These are phyloP conservation scores for Erethizon dorsatum DNA, from an alignment of 2,797 vertebrate species.

Conservation along the genomic window DNA sequence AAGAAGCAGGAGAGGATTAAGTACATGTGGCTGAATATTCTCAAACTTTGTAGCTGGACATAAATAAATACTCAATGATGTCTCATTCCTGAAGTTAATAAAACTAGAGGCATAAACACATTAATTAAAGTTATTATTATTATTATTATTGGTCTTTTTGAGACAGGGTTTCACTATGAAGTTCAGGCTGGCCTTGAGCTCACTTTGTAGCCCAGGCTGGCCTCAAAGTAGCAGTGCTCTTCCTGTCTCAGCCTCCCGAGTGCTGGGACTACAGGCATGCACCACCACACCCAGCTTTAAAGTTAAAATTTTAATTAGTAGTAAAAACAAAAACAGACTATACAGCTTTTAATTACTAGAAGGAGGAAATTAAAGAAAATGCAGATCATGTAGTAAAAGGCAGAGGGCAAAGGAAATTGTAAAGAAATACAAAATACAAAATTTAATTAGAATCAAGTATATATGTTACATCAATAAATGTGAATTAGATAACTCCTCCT, in stretches of 20 bases:
- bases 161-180: neutral
- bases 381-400: neutral
- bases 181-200: neutral
- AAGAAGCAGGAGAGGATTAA: neutral
- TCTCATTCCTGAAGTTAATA: slow-evolving; percentile 55
- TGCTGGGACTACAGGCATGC: neutral
- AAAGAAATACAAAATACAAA: neutral
- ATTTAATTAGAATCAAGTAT: slow-evolving; percentile 49
- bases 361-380: slow-evolving; percentile 61
- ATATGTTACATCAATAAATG: neutral
- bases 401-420: slow-evolving; percentile 23
- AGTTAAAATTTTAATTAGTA: slow-evolving; percentile 56
- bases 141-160: neutral
- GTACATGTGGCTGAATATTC: neutral
- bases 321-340: slow-evolving; percentile 61
- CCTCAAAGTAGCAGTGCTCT: neutral
- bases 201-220: neutral
- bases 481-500: neutral
- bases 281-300: neutral
- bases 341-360: slow-evolving; percentile 10
- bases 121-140: neutral
- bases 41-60: neutral
- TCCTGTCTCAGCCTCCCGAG: neutral
- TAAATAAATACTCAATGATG: neutral
- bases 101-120: neutral